Base-by-base conservation (phyloP, 1,140 invertebrate genomes). In the Sinella curviseta region DNA sequence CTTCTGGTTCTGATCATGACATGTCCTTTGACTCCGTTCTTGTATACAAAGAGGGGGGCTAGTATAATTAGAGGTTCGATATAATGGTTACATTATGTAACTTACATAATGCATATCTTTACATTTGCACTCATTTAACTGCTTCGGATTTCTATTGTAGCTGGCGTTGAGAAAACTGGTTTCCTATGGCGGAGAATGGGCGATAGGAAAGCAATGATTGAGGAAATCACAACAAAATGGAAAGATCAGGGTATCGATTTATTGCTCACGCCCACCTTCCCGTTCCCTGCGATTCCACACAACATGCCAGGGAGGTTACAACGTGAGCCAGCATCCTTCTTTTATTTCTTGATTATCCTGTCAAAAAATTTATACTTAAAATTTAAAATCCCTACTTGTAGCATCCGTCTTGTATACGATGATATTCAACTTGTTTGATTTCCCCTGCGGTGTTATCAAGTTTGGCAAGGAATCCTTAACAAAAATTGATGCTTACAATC, bases 231-330 rank as follows among this genome's bases (percentile, higher is more conserved):
- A 2, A 77, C 20, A n/a, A 35, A 79, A 31, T 82, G 83, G 83
- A 78, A 60, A 35, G 26, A 39, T 0, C 26, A 76, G 33, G 54
- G 81, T 17, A 48, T 84, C 1, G 83, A 84, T 74, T 70, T 84
- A 24, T 0, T 84, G 1, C 31, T 82, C 3, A 81, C 77, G 30
- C 83, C 83, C 17, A 33, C 78, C 0, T 82, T 81, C 48, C 83
- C 83, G n/a, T 82, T 82, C 54, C 83, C 83, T 34, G 83, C 83
- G 12, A 30, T 84, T 54, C 79, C 83, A 35, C 20, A 74, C 26
- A 76, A 80, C n/a, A n/a, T 57, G 20, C 55, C 80, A 12, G 79
- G 79, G 26, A 55, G 57, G 2, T 55, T 80, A 35, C 81, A 82
- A 78, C 76, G 81, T 83, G 76, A 83, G 54, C 26, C 26, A 65